Conservation (phyloP, 2,113 vertebrate species). For the Clupea harengus region DNA sequence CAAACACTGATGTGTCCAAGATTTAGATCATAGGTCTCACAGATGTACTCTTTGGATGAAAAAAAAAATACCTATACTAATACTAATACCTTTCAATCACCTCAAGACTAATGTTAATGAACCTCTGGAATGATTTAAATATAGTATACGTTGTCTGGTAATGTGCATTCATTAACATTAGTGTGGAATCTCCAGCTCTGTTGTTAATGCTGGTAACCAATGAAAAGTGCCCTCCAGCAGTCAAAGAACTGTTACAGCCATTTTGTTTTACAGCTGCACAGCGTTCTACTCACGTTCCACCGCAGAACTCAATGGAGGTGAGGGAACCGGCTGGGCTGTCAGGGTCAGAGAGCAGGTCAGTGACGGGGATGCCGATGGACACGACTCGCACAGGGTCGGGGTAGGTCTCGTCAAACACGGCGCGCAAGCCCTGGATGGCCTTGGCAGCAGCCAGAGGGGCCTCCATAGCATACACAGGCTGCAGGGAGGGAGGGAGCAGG, state of each 20-base stretch:
- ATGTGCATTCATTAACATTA: no score
- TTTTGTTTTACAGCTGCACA: background rate
- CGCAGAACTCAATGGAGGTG: constrained; percentile 93
- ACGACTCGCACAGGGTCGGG: constrained; percentile 94
- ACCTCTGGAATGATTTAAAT: no score
- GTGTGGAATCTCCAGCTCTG: no score
- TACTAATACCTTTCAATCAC: no score
- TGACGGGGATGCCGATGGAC: constrained; percentile 87
- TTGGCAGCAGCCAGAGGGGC: constrained; percentile 86
- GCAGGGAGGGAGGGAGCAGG: constrained; percentile 11
- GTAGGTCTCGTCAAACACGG: constrained; percentile 97
- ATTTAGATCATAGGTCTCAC: background rate
- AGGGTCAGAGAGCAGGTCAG: constrained; percentile 86
- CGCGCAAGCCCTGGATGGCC: constrained; percentile 92
- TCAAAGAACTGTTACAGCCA: background rate
- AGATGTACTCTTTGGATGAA: background rate
- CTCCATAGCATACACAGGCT: constrained; percentile 87
- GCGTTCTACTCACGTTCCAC: constrained; percentile 89
- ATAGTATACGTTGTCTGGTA: no score
- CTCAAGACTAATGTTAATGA: no score
- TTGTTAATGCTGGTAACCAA: no score
- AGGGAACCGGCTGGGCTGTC: constrained; percentile 82
- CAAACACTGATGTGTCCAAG: background rate
- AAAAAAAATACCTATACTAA: background rate
- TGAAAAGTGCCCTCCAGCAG: no score